These are phyloP conservation scores for Chloroceryle amazona DNA, from an alignment of 2,797 vertebrate genomes.

Conservation along the genomic window DNA sequence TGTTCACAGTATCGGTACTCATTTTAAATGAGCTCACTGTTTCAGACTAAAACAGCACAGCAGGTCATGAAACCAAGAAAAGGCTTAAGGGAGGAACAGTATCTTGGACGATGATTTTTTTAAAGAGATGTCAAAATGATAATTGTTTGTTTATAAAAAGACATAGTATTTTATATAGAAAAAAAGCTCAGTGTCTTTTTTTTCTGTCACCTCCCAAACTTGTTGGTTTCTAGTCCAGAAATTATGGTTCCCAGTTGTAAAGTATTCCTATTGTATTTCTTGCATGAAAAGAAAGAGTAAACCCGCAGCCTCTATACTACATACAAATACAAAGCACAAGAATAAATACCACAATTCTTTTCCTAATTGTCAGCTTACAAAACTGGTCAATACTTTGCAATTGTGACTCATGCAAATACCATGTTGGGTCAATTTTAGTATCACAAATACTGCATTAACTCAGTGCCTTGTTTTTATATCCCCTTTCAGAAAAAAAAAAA, in stretches of 20 bases:
- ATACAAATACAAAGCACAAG: constrained; percentile 78
- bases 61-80: constrained; percentile 45
- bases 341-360: constrained; percentile 82
- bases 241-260: constrained; percentile 68
- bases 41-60: constrained; percentile 47
- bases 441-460: constrained; percentile 81
- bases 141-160: not conserved
- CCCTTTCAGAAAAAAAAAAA: constrained; percentile 80
- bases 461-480: constrained; percentile 76
- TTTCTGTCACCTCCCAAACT: not conserved
- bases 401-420: constrained; percentile 80
- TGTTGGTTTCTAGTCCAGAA: constrained; percentile 76
- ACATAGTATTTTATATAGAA: not conserved
- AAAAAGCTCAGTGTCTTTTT: constrained; percentile 11
- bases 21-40: constrained; percentile 52
- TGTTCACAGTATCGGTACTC: constrained; percentile 54
- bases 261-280: constrained; percentile 74
- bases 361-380: constrained; percentile 78
- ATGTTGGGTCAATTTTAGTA: constrained; percentile 75
- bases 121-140: constrained; percentile 33
- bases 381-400: constrained; percentile 77
- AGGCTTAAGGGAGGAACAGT: constrained; percentile 26
- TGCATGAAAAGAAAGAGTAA: constrained; percentile 76
- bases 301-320: constrained; percentile 74
- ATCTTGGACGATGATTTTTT: not conserved